Base-by-base conservation (phyloP, 2,113 vertebrate species). In the Atractosteus spatula region DNA sequence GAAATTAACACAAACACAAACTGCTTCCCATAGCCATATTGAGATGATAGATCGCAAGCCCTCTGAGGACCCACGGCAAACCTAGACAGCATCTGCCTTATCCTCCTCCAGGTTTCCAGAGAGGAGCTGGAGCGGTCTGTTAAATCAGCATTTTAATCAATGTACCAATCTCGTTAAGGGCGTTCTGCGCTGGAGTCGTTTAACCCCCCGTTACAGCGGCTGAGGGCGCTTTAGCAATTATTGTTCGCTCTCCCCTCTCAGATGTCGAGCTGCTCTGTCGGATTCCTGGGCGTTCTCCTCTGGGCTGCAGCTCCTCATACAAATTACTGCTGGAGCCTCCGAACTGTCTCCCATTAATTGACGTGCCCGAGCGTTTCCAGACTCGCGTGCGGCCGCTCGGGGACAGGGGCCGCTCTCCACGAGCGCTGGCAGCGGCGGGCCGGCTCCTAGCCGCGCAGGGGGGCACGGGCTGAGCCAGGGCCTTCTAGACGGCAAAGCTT, bases 1-100 rank as follows among this genome's bases (percentile, higher is more conserved):
- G 95, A 98, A 98, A 99, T 99, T 97, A 99, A 96, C 96, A 96
- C 96, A 98, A 93, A 97, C 96, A 98, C 95, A 97, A 97, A 98
- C 95, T 95, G 95, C 94, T 95, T 97, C 95, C 95, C 94, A 92
- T 94, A 92, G 95, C 95, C 97, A 98, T 97, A 98, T 98, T 99
- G 97, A 96, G 96, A 94, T 97, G 97, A 97, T 98, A 95, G 95
- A 98, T 97, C 92, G 92, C 86, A 85, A 85, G 82, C 89, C 93
- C 96, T 97, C 94, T 69, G 89, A 93, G 96, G 95, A 93, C 86
- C 87, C 85, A 74, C 86, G 87, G 93, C 91, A 91, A 93, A 95
- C 93, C 92, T 92, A 91, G 92, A 94, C 93, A 92, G 96, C 97
- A 98, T 96, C 96, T 98, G 97, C 94, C 93, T 94, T 94, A 94